Base-by-base conservation (phyloP, 2,888 invertebrate genomes). In the Erannis defoliaria region DNA sequence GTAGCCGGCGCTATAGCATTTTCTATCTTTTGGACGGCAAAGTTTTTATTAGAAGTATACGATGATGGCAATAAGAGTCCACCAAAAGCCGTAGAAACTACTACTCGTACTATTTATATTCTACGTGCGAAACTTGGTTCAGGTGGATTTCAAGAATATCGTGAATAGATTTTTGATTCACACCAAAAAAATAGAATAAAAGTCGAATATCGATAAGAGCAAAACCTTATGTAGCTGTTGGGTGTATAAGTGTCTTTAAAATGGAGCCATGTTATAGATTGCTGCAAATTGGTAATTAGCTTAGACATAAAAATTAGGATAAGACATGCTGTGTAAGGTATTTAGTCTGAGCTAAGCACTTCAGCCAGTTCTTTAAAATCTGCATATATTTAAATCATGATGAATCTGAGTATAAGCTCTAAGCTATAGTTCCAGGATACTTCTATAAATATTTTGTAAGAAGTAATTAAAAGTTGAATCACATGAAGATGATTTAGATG, bases 1-100 rank as follows among this genome's bases (percentile, higher is more conserved):
- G 65, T 84, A 54, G 60, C 84, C 61, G 84, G 83, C 45, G 86
- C 84, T 40, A 64, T 86, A 53, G 77, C 73, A 42, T 85, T 86
- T 72, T 74, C 86, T 49, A 62, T 77, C 33, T 86, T 85, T 72
- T 86, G 86, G 86, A 81, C 85, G 1, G 68, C 73, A 29, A 85
- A 82, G 45, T 81, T 83, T 49, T 23, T 84, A 10, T 58, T 55
- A 16, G 77, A 81, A 66, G 60, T 85, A 14, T 35, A 43, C n/a
- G 45, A 21, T 40, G 45, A 21, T 40, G 29, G 21, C 9, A 9
- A 8, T 9, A 49, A 48, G 31, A 37, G 1, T n/a, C 8, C 8
- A 14, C 2, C 5, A 9, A 46, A 19, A 38, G 9, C 0, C 1
- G 40, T 1, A 40, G 31, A 16, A 49, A 16, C n/a, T 6, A 9